phyloP scores from a whole-genome alignment of 2,113 vertebrate genomes.

The Sula dactylatra region DNA sequence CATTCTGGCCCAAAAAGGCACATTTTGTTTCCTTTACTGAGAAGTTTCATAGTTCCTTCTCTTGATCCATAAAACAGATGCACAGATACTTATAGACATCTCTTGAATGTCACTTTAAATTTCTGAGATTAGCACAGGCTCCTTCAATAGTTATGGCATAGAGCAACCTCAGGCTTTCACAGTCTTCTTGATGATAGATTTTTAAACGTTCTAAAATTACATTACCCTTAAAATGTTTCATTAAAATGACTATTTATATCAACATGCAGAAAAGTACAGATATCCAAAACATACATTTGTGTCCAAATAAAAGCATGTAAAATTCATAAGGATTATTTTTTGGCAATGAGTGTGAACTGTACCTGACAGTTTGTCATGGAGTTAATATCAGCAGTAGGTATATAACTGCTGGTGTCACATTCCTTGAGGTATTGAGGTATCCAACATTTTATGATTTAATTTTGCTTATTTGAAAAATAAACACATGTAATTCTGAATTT shows the following conservation, averaged over 20 bases:
- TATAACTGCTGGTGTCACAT: constrained; percentile 54
- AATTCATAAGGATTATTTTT: constrained; percentile 69
- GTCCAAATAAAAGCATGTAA: constrained; percentile 55
- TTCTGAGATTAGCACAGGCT: constrained; percentile 49
- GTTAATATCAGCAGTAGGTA: constrained; percentile 60
- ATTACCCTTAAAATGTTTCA: constrained; percentile 48
- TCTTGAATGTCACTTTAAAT: constrained; percentile 50
- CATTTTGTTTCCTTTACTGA: neutral
- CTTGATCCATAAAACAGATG: constrained; percentile 25
- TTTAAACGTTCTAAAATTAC: constrained; percentile 44
- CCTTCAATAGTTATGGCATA: constrained; percentile 47
- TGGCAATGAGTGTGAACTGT: constrained; percentile 38
- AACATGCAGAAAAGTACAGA: constrained; percentile 62
- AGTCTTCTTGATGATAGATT: neutral
- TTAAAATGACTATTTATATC: constrained; percentile 64
- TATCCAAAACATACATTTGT: constrained; percentile 62
- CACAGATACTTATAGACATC: constrained; percentile 37
- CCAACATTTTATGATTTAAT: constrained; percentile 52
- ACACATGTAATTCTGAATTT: constrained; percentile 41
- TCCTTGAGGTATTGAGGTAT: constrained; percentile 51
- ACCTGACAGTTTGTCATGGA: constrained; percentile 54
- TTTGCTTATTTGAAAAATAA: constrained; percentile 65
- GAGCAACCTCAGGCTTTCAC: constrained; percentile 3
- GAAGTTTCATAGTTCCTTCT: constrained; percentile 18
- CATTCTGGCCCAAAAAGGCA: neutral